A percentile compares a stretch with the other conserved stretches of the same genome.
These are phyloP conservation scores for Philaenus spumarius DNA, from an alignment of 1,140 invertebrate species.

Conservation along the genomic window DNA sequence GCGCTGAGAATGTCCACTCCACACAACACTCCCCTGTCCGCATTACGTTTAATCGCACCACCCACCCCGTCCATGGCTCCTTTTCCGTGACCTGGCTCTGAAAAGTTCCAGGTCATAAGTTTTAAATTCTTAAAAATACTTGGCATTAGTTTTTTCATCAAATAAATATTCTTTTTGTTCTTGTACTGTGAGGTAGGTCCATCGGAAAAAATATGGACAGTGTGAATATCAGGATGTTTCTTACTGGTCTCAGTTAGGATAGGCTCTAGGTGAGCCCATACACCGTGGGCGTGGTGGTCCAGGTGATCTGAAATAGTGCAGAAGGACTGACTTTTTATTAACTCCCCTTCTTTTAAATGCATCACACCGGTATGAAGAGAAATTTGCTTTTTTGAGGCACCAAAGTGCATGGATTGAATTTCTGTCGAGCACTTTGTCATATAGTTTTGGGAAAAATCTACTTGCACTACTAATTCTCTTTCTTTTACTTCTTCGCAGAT, in stretches of 20 bases:
- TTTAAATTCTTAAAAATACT: too few species aligned
- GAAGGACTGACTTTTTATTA: neutral
- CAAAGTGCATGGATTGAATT: neutral
- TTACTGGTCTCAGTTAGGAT: neutral
- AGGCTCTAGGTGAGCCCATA: neutral
- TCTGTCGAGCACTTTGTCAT: too few species aligned
- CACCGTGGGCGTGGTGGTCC: neutral
- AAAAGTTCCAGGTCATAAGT: too few species aligned
- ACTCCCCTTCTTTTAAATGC: neutral
- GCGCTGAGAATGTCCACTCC: too few species aligned
- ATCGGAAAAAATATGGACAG: neutral
- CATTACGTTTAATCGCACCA: too few species aligned
- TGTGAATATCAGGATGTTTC: neutral
- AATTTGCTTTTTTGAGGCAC: neutral
- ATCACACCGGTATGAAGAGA: neutral
- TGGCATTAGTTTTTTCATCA: too few species aligned
- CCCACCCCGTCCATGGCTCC: too few species aligned
- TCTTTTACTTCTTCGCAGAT: neutral
- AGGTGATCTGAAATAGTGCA: neutral
- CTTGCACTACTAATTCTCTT: neutral
- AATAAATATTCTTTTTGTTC: neutral
- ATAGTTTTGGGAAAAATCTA: conserved; percentile 1
- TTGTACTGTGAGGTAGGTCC: neutral
- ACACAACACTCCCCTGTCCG: too few species aligned
- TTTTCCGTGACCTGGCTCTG: too few species aligned